These are phyloP conservation scores for Balaeniceps rex DNA, from an alignment of 2,113 vertebrate genomes.

Conservation along the genomic window DNA sequence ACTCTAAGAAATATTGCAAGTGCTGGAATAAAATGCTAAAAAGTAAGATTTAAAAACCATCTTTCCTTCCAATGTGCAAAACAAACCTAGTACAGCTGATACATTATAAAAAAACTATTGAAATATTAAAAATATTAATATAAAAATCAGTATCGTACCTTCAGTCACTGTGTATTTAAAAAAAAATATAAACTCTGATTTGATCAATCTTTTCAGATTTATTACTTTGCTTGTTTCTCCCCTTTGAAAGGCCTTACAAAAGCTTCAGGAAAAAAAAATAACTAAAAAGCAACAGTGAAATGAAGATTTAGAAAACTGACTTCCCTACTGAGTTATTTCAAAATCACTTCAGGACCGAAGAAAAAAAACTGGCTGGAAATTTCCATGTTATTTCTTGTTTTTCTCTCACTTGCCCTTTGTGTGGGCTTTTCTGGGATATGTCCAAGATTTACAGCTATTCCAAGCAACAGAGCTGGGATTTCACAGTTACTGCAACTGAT, in stretches of 20 bases:
- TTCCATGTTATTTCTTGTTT: slow-evolving; percentile 44
- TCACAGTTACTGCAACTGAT: slow-evolving; percentile 33
- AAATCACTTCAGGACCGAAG: background rate
- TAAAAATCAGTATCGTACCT: background rate
- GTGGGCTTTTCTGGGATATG: slow-evolving; percentile 23
- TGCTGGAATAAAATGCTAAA: background rate
- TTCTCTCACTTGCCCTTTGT: slow-evolving; percentile 52
- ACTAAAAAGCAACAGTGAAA: background rate
- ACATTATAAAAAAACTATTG: background rate
- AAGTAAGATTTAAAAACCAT: background rate
- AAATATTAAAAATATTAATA: background rate
- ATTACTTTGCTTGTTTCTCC: background rate
- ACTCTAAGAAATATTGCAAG: background rate
- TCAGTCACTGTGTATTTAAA: background rate
- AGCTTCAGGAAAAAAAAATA: background rate
- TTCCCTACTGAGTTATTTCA: background rate
- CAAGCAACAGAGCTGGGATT: slow-evolving; percentile 39
- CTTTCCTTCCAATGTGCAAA: background rate
- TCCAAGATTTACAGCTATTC: slow-evolving; percentile 48
- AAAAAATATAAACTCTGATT: background rate
- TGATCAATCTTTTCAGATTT: background rate
- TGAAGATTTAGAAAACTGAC: background rate
- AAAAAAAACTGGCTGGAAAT: background rate
- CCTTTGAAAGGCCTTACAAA: background rate
- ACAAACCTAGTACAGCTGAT: background rate